These are phyloP conservation scores for Natator depressus DNA, from an alignment of 2,113 vertebrate genomes.

Conservation along the genomic window DNA sequence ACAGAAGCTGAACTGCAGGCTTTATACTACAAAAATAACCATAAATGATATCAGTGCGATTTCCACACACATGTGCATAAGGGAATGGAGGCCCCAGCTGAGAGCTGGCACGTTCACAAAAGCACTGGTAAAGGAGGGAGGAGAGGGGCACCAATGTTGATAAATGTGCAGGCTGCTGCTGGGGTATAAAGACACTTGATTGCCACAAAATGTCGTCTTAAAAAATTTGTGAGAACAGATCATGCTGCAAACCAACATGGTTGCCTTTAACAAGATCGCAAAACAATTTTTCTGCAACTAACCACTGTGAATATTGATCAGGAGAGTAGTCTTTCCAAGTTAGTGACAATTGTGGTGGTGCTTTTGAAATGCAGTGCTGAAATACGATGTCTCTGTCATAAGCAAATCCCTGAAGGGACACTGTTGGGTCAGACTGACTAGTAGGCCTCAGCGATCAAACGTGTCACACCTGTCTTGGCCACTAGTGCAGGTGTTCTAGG, in stretches of 20 bases:
- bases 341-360: neutral
- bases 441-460: constrained; percentile 90
- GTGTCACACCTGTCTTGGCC: constrained; percentile 91
- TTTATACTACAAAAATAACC: constrained; percentile 39
- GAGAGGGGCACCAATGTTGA: neutral
- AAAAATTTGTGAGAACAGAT: neutral
- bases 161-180: neutral
- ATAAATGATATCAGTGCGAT: neutral
- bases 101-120: constrained; percentile 14
- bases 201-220: constrained; percentile 33
- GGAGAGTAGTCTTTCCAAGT: constrained; percentile 3
- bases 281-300: neutral
- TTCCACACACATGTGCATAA: neutral
- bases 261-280: neutral
- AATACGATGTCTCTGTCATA: constrained; percentile 73
- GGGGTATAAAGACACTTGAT: neutral
- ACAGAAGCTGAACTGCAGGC: neutral
- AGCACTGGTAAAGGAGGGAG: neutral
- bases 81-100: constrained; percentile 22
- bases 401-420: constrained; percentile 80
- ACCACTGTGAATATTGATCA: neutral
- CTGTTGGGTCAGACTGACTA: constrained; percentile 81
- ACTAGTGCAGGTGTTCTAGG: constrained; percentile 93
- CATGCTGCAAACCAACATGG: rapidly evolving
- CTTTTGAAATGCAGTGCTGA: constrained; percentile 42